Conservation (phyloP, 2,797 vertebrate genomes). For the Coccyzus lansbergi region DNA sequence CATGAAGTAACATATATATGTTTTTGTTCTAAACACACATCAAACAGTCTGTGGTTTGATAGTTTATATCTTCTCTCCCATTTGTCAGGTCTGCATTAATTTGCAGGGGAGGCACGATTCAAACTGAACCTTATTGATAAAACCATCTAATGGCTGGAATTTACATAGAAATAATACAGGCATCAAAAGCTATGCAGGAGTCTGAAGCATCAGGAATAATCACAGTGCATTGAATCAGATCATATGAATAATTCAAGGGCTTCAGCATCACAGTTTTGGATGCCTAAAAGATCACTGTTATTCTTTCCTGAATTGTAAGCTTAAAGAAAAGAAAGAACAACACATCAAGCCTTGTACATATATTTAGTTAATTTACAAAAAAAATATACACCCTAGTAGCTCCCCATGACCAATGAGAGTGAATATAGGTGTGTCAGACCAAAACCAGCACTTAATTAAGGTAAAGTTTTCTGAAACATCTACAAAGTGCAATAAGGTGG, state of each 20-base stretch:
- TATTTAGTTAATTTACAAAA: neutral
- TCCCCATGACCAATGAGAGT: neutral
- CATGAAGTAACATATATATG: neutral
- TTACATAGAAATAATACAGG: constrained; percentile 67
- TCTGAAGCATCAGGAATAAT: constrained; percentile 62
- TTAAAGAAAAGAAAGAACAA: neutral
- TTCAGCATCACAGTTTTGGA: constrained; percentile 37
- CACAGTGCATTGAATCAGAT: constrained; percentile 51
- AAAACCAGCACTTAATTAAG: neutral
- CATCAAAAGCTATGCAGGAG: constrained; percentile 65
- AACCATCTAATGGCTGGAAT: constrained; percentile 61
- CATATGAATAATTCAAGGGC: constrained; percentile 63
- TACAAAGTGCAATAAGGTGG: neutral
- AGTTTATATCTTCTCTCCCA: constrained; percentile 18
- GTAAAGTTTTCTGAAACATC: neutral
- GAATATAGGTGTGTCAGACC: neutral
- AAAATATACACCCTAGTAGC: neutral
- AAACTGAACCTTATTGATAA: constrained; percentile 61
- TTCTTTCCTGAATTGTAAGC: constrained; percentile 7
- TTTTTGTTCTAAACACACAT: constrained; percentile 7
- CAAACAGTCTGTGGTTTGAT: neutral
- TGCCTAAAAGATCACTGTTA: constrained; percentile 23
- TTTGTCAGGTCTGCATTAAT: constrained; percentile 26
- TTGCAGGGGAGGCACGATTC: constrained; percentile 46
- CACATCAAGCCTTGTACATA: neutral